Conservation (phyloP, 2,888 invertebrate species). For the Apamea epomidion region DNA sequence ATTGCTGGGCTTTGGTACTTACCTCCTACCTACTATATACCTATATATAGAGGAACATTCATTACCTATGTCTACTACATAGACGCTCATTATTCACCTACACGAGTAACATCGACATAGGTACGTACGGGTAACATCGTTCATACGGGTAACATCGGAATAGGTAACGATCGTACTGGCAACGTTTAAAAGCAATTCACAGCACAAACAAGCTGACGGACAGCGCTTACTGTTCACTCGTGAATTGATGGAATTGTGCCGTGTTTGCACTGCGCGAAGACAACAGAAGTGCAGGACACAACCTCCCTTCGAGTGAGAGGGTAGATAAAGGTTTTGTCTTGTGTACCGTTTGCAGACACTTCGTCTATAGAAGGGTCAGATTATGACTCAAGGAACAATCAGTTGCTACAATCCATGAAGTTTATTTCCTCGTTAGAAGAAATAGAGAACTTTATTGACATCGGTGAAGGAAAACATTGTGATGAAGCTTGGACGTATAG, state of each 20-base stretch:
- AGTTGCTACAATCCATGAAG: neutral
- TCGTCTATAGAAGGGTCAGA: neutral
- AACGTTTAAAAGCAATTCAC: conserved; percentile 56
- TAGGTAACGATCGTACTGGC: conserved; percentile 18
- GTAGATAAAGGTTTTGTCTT: neutral
- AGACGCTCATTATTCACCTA: neutral
- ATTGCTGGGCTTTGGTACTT: too few relatives aligned
- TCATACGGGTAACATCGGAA: conserved; percentile 5
- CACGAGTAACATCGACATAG: neutral
- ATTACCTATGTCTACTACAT: neutral
- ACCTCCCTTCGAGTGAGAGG: neutral
- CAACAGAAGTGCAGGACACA: conserved; percentile 42
- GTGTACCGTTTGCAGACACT: neutral
- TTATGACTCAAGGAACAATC: too few relatives aligned
- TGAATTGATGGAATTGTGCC: conserved; percentile 59
- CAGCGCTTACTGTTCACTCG: conserved; percentile 54
- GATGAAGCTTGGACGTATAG: too few relatives aligned
- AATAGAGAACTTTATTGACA: too few relatives aligned
- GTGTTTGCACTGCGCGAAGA: conserved; percentile 26
- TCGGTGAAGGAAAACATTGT: neutral
- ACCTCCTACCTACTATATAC: neutral
- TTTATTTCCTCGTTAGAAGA: neutral
- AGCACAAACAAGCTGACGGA: conserved; percentile 51
- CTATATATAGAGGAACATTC: neutral
- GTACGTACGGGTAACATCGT: neutral